phyloP scores from a whole-genome alignment of 2,113 vertebrate genomes.

The Arizona elegans region DNA sequence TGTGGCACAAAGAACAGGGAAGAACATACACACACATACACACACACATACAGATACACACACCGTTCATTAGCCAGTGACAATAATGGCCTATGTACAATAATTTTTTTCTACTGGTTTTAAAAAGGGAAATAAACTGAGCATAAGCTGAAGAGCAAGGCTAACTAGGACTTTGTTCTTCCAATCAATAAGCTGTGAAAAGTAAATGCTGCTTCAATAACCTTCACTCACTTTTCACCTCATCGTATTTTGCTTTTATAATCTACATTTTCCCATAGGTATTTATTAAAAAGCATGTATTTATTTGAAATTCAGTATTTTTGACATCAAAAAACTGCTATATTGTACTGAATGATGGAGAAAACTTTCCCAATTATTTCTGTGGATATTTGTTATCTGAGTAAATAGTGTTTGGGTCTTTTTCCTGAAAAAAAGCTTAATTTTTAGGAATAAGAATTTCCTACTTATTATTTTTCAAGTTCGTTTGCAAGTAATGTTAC shows the following conservation, averaged over 20 bases:
- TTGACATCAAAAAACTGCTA: background rate
- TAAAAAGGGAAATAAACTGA: conserved; percentile 56
- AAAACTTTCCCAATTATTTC: background rate
- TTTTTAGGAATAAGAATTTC: background rate
- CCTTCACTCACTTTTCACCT: background rate
- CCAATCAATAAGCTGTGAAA: conserved; percentile 42
- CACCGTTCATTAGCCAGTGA: conserved; percentile 61
- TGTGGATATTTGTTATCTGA: background rate
- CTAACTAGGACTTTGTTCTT: conserved; percentile 53
- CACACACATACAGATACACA: background rate
- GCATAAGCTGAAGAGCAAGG: conserved; percentile 34
- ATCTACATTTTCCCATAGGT: background rate
- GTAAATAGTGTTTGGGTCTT: background rate
- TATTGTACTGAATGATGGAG: background rate
- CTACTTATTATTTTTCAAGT: background rate
- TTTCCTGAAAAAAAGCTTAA: background rate
- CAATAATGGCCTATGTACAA: conserved; percentile 49
- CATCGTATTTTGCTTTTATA: background rate
- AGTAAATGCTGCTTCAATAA: background rate
- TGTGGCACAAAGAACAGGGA: conserved; percentile 64
- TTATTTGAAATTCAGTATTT: background rate
- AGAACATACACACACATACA: conserved; percentile 49
- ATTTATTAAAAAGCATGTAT: background rate
- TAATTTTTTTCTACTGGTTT: conserved; percentile 48
- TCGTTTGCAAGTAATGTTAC: background rate